Base-by-base conservation (phyloP, 2,797 vertebrate species). In the Ptychadena robeensis region DNA sequence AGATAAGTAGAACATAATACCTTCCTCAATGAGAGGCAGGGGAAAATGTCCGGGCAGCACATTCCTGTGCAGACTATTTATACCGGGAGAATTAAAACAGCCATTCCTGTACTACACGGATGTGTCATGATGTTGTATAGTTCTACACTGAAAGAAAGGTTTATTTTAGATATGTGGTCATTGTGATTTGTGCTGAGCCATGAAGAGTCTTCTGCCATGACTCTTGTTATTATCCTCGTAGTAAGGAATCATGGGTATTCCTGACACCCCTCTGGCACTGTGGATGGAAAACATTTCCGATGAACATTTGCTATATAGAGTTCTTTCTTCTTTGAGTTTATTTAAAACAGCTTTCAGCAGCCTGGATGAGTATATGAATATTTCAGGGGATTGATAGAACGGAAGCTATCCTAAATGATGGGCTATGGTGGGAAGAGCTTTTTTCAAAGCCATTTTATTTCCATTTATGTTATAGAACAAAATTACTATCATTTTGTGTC, bases 31-130 rank as follows among this genome's bases (percentile, higher is more conserved):
- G 53, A 77, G 28, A 61, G 40, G 48, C 32, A 82, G 15, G 35
- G 64, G 34, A 27, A 73, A 76, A 40, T 76, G 81, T 82, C 57
- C 71, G 40, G 59, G 72, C 77, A 75, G 77, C 82, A 80, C 63
- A 85, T 85, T 85, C 70, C 76, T 44, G 18, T 1, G 2, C 34
- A 35, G 53, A 30, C 82, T 85, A 73, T 70, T 75, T 80, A 75
- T 75, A 68, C 61, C 63, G 53, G 14, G n/a, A 66, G 59, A 63
- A 65, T 63, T 22, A 65, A 65, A 74, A 67, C 34, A 53, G 38
- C 44, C 61, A 9, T 11, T 66, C 31, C 12, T 28, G 75, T 53
- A 67, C 8, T 38, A 27, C 25, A 28, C 37, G 1, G 6, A 7
- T 28, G 40, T 77, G 63, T 34, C 14, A 31, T 53, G 35, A 75